Base-by-base conservation (phyloP, 2,113 vertebrate genomes). In the Emydocephalus ijimae region DNA sequence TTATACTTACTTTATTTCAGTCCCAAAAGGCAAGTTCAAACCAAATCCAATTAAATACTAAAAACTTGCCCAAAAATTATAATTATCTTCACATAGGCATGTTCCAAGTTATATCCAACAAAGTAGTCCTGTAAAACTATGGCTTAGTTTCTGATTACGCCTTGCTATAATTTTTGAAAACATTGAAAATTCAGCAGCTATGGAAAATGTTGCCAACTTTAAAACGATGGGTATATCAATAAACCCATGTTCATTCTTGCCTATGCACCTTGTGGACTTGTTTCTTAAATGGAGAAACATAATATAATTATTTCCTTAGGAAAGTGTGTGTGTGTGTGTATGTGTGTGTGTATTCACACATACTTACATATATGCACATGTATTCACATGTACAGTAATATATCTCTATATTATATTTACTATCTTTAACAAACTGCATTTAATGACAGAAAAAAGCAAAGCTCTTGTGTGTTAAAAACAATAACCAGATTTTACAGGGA, bases 1-100 rank as follows among this genome's bases (percentile, higher is more conserved):
- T 61, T 89, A 50, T 87, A 93, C 59, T 85, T 93, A 81, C 57
- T 86, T 21, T 50, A 12, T 39, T 55, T 39, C 74, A 95, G 61
- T 15, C 39, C 21, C 86, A 29, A 81, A 10, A 55, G 23, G 61
- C 54, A 94, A 50, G 94, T 87, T 23, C 0, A 1, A 56, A 3
- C 48, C 52, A 61, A 74, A 59, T 20, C 34, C n/a, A 88, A 39
- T 59, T 85, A 59, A 88, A 74, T 55, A 88, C 4, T 88, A 50
- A 18, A 91, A 4, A 48, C 4, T 23, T 85, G 6, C 26, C 15
- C 26, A 52, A 24, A 48, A 52, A 88, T 20, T 4, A 21, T 52
- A 4, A 1, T 69, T 11, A 57, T 86, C 91, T 43, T 1, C 21
- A 61, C 1, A 88, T n/a, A 24, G 9, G 39, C 3, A 50, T 48